These are phyloP conservation scores for Nymphalis urticae DNA, from an alignment of 2,888 invertebrate genomes.

Conservation along the genomic window DNA sequence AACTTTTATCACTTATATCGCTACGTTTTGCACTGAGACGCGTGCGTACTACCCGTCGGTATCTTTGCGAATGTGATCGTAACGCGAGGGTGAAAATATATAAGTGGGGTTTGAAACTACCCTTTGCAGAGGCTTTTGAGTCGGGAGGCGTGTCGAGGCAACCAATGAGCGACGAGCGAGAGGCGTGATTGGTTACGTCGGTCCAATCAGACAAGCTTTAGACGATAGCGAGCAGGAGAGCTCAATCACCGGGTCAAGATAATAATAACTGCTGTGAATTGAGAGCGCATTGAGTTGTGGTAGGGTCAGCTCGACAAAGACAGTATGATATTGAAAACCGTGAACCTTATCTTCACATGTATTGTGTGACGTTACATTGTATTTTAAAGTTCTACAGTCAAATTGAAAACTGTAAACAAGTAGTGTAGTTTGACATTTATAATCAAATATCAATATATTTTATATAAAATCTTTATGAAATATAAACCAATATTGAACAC, in stretches of 20 bases:
- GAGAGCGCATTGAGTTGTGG: slow-evolving; percentile 79
- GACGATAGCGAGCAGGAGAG: slow-evolving; percentile 73
- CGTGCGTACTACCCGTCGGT: slow-evolving; percentile 72
- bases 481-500: too few relatives aligned
- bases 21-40: slow-evolving; percentile 54
- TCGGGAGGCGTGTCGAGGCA: slow-evolving; percentile 63
- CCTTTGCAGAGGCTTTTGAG: slow-evolving; percentile 71
- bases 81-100: slow-evolving; percentile 80
- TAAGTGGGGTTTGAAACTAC: slow-evolving; percentile 77
- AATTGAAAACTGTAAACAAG: neutral
- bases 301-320: slow-evolving; percentile 76
- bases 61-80: slow-evolving; percentile 72
- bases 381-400: neutral
- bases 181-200: slow-evolving; percentile 64
- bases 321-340: slow-evolving; percentile 66
- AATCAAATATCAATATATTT: too few relatives aligned
- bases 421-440: neutral
- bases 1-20: slow-evolving; percentile 79
- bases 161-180: slow-evolving; percentile 65
- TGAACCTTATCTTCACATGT: slow-evolving; percentile 52
- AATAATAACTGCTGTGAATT: slow-evolving; percentile 80
- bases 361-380: slow-evolving; percentile 45
- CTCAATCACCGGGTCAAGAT: slow-evolving; percentile 81
- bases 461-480: too few relatives aligned
- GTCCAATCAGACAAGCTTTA: slow-evolving; percentile 62